Evolutionary conservation across 2,113 vertebrate species (phyloP), one percentile per base, ranked within the genome.

Genomic region (Aldabrachelys gigantea): DNA sequence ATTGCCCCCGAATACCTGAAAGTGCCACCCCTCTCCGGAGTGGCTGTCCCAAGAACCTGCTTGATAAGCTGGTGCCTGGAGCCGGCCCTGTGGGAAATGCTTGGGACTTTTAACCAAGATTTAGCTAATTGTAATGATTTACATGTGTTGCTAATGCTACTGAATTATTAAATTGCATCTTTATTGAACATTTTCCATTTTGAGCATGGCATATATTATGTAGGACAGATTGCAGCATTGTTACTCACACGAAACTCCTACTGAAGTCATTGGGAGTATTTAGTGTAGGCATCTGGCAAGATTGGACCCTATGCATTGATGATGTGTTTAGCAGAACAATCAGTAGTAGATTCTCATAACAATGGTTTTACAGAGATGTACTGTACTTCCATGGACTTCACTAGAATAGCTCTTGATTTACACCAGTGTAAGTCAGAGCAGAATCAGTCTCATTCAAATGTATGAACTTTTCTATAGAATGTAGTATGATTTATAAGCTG

Each of bases 371-470:
- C 31, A 65, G 62, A 16, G 29, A 72, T 31, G 75, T 0, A 0
- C 2, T 27, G 75, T 0, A 0, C 2, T 49, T 29, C 19, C 41
- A n/a, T 1, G 0, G 16, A 90, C 75, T 85, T 75, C n/a, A 62
- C 25, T 8, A 38, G 35, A 92, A 53, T 47, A 54, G 38, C 27
- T 87, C 59, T 16, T 85, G 50, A 47, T 3, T n/a, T 76, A 49
- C 22, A 72, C 3, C 54, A 54, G 19, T 13, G 12, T 50, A 82
- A 24, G 9, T 75, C 21, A 56, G 44, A 11, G 19, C 47, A 85
- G 50, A 50, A 2, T 41, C n/a, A 56, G 16, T 84, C 90, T 84
- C 56, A 76, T 41, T 81, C 85, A 38, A 88, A 81, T 12, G 50
- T 1, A 0, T 57, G 62, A 84, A 76, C 1, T 82, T 90, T 80